Conservation (phyloP, 1,140 invertebrate species). For the Aricia agestis region DNA sequence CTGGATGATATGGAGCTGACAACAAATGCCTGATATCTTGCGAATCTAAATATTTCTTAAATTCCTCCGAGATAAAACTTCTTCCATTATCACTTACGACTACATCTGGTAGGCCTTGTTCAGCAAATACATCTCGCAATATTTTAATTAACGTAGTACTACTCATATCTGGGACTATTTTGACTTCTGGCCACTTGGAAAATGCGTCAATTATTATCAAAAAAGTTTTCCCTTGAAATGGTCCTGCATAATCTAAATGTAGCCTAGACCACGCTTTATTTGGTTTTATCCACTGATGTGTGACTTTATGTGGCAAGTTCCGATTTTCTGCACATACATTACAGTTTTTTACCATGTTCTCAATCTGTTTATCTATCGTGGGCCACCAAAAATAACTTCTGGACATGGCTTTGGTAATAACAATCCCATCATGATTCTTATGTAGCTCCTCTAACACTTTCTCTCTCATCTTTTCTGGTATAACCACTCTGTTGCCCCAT, state of each 20-base stretch:
- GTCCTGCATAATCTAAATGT: conserved; percentile 28
- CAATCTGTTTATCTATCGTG: conserved; percentile 16
- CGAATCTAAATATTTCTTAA: conserved; percentile 26
- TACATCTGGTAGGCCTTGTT: conserved; percentile 46
- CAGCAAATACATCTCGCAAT: neutral
- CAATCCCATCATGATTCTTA: too few relatives aligned
- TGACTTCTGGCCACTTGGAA: conserved; percentile 26
- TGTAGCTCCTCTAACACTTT: too few relatives aligned
- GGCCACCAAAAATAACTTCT: conserved; percentile 18
- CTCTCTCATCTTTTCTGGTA: too few relatives aligned
- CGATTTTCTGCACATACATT: too few relatives aligned
- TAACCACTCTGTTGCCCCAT: too few relatives aligned
- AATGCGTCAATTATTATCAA: conserved; percentile 27
- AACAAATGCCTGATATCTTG: conserved; percentile 1
- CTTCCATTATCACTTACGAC: conserved; percentile 58
- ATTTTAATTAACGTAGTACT: conserved; percentile 12
- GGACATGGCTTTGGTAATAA: neutral
- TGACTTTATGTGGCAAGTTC: too few relatives aligned
- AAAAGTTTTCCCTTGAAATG: conserved; percentile 28
- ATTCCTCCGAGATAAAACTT: conserved; percentile 50
- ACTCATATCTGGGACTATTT: conserved; percentile 22
- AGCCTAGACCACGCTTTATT: conserved; percentile 19
- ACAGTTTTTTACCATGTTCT: neutral
- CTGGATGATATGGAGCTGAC: too few relatives aligned
- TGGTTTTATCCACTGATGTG: neutral